phyloP scores from a whole-genome alignment of 2,888 invertebrate genomes.

The Dione vanillae region DNA sequence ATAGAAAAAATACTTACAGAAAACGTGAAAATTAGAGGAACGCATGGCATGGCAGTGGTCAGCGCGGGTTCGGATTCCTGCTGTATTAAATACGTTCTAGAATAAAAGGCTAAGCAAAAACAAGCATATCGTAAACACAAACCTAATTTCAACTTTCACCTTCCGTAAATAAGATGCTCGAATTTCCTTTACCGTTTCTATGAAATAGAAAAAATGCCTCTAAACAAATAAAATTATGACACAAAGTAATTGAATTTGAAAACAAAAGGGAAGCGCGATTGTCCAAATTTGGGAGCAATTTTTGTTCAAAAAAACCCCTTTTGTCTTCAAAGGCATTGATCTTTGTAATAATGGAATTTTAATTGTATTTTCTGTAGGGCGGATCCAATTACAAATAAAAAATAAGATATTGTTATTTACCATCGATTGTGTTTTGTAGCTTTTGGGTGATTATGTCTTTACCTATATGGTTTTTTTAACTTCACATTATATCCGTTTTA shows the following conservation, averaged over 20 bases:
- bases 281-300: constrained; percentile 23
- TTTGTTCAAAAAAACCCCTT: constrained; percentile 29
- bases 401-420: neutral
- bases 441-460: no score
- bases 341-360: constrained; percentile 44
- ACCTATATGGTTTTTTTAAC: no score
- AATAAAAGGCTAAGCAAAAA: neutral
- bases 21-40: no score
- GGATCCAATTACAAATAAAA: constrained; percentile 35
- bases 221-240: constrained; percentile 24
- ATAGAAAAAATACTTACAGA: no score
- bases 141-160: neutral
- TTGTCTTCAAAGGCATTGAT: constrained; percentile 37
- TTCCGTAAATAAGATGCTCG: neutral
- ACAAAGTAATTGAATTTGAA: constrained; percentile 21
- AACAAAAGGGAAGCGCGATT: constrained; percentile 23
- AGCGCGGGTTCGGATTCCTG: no score
- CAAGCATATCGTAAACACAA: neutral
- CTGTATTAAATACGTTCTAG: no score
- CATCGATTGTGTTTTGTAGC: no score
- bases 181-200: constrained; percentile 14
- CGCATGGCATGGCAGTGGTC: no score
- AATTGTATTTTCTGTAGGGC: constrained; percentile 40
- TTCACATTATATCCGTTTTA: no score
- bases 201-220: constrained; percentile 17